Conservation (phyloP, 2,113 vertebrate genomes). For the Taxidea taxus region DNA sequence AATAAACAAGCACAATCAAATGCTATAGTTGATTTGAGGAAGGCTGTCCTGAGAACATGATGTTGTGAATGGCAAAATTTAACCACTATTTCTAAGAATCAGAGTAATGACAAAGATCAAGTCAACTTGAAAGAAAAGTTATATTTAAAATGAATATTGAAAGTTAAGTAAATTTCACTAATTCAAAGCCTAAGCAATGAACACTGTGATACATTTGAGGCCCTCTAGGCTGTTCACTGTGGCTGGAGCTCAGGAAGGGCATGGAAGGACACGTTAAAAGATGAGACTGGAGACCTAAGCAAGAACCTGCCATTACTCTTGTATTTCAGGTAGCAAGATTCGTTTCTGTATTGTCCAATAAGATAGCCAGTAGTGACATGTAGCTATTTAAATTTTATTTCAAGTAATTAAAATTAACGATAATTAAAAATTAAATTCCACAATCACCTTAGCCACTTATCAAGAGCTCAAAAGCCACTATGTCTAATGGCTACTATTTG, state of each 20-base stretch:
- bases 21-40: neutral
- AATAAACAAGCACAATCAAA: neutral
- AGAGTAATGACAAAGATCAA: neutral
- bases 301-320: neutral
- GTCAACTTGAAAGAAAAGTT: neutral
- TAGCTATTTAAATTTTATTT: neutral
- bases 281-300: neutral
- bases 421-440: neutral
- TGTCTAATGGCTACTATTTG: neutral
- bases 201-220: neutral
- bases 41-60: neutral
- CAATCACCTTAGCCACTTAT: neutral
- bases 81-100: neutral
- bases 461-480: neutral
- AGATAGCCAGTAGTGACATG: neutral
- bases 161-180: neutral
- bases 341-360: neutral
- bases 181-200: neutral
- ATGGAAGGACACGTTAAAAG: neutral
- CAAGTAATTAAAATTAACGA: neutral
- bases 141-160: neutral
- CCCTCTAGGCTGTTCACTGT: neutral
- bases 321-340: neutral
- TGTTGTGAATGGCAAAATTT: neutral
- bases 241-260: neutral